A percentile compares a stretch with the other conserved stretches of the same genome.
phyloP scores from a whole-genome alignment of 2,113 vertebrate species.

The Elephas maximus region DNA sequence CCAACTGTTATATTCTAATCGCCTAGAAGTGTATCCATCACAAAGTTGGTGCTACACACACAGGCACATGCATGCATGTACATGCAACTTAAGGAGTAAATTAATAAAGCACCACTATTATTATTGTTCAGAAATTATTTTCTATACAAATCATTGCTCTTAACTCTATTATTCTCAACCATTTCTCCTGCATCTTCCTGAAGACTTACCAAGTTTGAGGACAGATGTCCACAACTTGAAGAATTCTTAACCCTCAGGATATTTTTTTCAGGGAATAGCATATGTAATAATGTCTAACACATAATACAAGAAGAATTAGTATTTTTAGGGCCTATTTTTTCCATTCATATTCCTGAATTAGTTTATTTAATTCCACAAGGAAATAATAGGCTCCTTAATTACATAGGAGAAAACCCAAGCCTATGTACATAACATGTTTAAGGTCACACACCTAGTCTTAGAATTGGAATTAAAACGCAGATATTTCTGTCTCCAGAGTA shows the following conservation, averaged over 20 bases:
- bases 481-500: not conserved
- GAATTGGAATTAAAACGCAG: not conserved
- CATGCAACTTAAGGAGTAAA: not conserved
- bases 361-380: slow-evolving; percentile 15
- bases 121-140: not conserved
- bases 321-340: not conserved
- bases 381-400: not conserved
- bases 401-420: not conserved
- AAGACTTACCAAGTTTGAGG: not conserved
- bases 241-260: not conserved
- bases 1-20: not conserved
- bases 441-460: not conserved
- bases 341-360: not conserved
- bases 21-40: not conserved
- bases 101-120: not conserved
- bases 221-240: not conserved
- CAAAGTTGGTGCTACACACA: not conserved
- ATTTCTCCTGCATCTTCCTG: not conserved
- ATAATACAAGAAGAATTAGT: not conserved
- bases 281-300: not conserved
- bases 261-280: not conserved
- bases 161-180: not conserved
- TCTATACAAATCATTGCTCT: not conserved
- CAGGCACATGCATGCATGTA: not conserved
- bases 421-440: not conserved